phyloP scores from a whole-genome alignment of 2,888 invertebrate genomes.

The Rhimphoctona megacephalus region DNA sequence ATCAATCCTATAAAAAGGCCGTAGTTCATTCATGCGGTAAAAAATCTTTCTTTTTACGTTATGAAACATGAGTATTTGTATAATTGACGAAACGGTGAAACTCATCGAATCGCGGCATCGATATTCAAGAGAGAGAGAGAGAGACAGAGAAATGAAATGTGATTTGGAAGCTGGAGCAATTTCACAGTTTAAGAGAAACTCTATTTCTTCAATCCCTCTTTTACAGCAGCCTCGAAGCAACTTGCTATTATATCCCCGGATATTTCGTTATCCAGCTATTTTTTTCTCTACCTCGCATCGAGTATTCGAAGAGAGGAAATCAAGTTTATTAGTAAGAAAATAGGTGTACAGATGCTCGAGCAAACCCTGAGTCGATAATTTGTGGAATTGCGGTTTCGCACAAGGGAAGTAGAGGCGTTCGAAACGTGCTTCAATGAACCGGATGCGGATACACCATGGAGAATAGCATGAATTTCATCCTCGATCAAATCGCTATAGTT shows the following conservation, averaged over 20 bases:
- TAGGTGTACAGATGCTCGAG: neutral
- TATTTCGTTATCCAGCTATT: slow-evolving; percentile 56
- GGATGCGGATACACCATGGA: neutral
- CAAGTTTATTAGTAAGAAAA: slow-evolving; percentile 30
- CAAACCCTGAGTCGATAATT: slow-evolving; percentile 22
- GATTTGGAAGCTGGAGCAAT: slow-evolving; percentile 22
- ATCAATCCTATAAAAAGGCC: neutral
- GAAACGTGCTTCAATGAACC: slow-evolving; percentile 10
- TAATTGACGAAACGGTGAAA: neutral
- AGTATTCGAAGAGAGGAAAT: slow-evolving; percentile 13
- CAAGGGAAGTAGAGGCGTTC: slow-evolving; percentile 28
- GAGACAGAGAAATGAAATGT: neutral
- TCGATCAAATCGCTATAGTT: neutral
- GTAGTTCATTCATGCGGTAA: neutral
- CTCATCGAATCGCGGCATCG: slow-evolving; percentile 12
- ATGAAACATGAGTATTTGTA: neutral
- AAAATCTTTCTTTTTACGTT: neutral
- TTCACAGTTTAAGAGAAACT: neutral
- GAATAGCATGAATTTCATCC: neutral
- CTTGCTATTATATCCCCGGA: slow-evolving; percentile 45
- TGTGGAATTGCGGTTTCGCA: slow-evolving; percentile 14
- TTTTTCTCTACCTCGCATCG: slow-evolving; percentile 1
- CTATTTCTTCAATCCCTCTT: neutral
- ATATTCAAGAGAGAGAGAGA: neutral
- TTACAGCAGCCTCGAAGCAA: neutral